These are phyloP conservation scores for Pandemis heparana DNA, from an alignment of 2,888 invertebrate genomes.

Conservation along the genomic window DNA sequence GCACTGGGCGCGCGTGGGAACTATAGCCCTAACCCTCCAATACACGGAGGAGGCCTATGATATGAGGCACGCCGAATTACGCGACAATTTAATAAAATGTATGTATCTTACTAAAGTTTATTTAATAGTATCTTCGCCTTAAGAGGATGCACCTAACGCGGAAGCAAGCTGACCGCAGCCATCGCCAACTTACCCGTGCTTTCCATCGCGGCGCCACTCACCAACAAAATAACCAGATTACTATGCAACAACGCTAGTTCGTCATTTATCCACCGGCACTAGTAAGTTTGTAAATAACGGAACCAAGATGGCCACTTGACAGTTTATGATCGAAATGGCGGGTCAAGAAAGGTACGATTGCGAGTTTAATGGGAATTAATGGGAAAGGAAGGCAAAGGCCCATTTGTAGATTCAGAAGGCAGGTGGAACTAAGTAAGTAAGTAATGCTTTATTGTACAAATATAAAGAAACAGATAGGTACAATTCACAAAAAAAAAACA, in stretches of 20 bases:
- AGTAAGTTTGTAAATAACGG: conserved; percentile 31
- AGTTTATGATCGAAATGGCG: conserved; percentile 23
- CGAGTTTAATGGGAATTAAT: neutral
- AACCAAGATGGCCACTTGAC: conserved; percentile 28
- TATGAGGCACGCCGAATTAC: too few species aligned
- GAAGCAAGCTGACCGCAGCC: conserved; percentile 54
- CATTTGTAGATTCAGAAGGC: neutral
- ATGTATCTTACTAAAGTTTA: neutral
- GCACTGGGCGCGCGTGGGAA: too few species aligned
- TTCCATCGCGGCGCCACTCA: conserved; percentile 20
- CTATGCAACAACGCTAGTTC: conserved; percentile 11
- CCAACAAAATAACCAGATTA: neutral
- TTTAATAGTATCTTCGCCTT: conserved; percentile 53
- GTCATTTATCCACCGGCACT: conserved; percentile 13
- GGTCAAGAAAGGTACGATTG: conserved; percentile 10
- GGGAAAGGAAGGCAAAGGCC: neutral
- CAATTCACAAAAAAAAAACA: too few species aligned
- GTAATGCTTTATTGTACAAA: too few species aligned
- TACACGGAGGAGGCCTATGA: too few species aligned
- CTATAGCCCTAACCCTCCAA: too few species aligned
- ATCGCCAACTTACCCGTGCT: conserved; percentile 46
- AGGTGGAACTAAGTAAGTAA: too few species aligned
- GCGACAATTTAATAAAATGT: too few species aligned
- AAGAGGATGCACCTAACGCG: conserved; percentile 65
- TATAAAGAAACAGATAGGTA: too few species aligned